A percentile compares a stretch with the other conserved stretches of the same genome.
These are phyloP conservation scores for Motacilla alba DNA, from an alignment of 2,113 vertebrate species.

Conservation along the genomic window DNA sequence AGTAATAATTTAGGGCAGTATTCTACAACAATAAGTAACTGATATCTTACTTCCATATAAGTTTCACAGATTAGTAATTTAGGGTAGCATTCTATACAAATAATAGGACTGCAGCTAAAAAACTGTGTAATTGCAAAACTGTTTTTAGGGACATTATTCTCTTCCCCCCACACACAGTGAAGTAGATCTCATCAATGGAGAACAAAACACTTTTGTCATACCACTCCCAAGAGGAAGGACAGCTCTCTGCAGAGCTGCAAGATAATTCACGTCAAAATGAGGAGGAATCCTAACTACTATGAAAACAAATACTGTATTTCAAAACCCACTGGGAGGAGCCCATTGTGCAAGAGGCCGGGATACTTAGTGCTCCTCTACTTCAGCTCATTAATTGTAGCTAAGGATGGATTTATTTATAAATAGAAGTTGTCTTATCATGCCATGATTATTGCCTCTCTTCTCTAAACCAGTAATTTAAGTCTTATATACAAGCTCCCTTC, in stretches of 20 bases:
- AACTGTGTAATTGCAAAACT: not conserved
- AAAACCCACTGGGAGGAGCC: conserved; percentile 28
- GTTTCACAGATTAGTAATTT: not conserved
- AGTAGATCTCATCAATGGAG: not conserved
- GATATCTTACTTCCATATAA: fast-evolving
- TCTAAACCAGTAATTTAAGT: not conserved
- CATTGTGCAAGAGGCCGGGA: conserved; percentile 10
- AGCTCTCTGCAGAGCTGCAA: not conserved
- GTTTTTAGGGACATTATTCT: not conserved
- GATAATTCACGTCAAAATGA: not conserved
- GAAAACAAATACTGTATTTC: conserved; percentile 60
- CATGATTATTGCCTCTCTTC: not conserved
- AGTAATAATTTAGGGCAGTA: not conserved
- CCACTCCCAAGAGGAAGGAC: not conserved
- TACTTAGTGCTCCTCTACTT: not conserved
- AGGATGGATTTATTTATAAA: conserved; percentile 2
- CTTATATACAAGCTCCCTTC: not conserved
- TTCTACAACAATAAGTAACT: not conserved
- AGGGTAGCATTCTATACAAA: not conserved
- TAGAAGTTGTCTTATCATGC: not conserved
- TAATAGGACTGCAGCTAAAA: not conserved
- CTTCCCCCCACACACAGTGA: not conserved
- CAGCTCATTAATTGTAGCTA: not conserved
- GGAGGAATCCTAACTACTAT: conserved; percentile 41
- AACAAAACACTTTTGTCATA: conserved; percentile 30